A percentile compares a stretch with the other conserved stretches of the same genome.
These are phyloP conservation scores for Lacanobia wlatinum DNA, from an alignment of 2,888 invertebrate genomes.

Conservation along the genomic window DNA sequence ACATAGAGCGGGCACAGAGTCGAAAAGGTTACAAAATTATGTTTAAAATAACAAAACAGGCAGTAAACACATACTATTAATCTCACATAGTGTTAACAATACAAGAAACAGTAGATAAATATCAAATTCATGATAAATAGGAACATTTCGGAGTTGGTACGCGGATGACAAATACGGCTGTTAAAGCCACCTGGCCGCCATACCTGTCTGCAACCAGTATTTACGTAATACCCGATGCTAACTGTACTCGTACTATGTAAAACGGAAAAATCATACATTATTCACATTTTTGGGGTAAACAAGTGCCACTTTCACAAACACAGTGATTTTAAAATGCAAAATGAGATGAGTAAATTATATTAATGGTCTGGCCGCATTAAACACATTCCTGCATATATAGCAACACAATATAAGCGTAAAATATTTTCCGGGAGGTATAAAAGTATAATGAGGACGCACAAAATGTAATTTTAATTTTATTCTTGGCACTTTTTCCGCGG, in stretches of 20 bases:
- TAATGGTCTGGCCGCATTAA: slow-evolving; percentile 21
- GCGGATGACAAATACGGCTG: slow-evolving; percentile 86
- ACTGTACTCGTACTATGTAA: slow-evolving; percentile 62
- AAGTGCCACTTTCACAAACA: slow-evolving; percentile 4
- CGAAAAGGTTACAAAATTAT: not conserved
- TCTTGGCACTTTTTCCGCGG: slow-evolving; percentile 75
- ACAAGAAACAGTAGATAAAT: slow-evolving; percentile 77
- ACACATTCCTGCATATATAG: slow-evolving; percentile 21
- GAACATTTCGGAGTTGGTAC: slow-evolving; percentile 80
- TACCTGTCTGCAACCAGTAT: slow-evolving; percentile 80
- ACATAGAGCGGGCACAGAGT: no score
- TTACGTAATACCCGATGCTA: slow-evolving; percentile 70
- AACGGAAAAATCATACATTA: slow-evolving; percentile 52
- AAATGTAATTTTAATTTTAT: slow-evolving; percentile 85
- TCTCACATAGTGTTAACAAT: slow-evolving; percentile 51
- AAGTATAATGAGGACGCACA: slow-evolving; percentile 75
- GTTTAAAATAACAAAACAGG: not conserved
- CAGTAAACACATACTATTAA: not conserved
- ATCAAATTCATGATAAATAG: slow-evolving; percentile 83
- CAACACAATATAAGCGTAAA: slow-evolving; percentile 56
- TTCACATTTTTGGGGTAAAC: slow-evolving; percentile 15
- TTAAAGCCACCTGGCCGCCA: slow-evolving; percentile 85
- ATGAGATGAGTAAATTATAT: slow-evolving; percentile 21
- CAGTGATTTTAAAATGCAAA: slow-evolving; percentile 12
- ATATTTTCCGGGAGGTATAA: slow-evolving; percentile 68